Percentiles rank a stretch among this genome's conserved stretches.
Evolutionary conservation across 2,888 invertebrate genomes (phyloP).

Genomic region (Drosophila paramelanica): DNA sequence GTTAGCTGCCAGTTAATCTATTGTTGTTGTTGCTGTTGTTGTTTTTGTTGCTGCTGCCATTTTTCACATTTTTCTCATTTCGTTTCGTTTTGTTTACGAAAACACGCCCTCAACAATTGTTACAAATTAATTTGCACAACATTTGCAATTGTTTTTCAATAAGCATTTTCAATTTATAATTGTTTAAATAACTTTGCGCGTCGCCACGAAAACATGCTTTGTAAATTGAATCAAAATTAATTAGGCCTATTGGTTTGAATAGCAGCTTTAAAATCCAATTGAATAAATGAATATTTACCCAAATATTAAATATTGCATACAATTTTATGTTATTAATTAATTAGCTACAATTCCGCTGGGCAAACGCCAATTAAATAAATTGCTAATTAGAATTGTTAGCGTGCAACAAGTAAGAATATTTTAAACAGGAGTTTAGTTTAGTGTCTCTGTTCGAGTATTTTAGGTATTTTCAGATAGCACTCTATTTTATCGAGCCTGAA

Average conservation of each 20-base stretch:
- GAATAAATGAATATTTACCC: constrained; percentile 9
- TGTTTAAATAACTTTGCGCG: constrained; percentile 5
- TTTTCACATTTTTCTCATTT: constrained; percentile 9
- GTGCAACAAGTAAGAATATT: background rate
- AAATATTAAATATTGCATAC: constrained; percentile 3
- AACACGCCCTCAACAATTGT: constrained; percentile 16
- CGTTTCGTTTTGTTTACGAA: constrained; percentile 2
- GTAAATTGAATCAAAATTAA: constrained; percentile 18
- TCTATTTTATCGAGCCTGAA: too few relatives aligned
- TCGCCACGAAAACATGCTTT: background rate
- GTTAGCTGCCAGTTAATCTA: constrained; percentile 44
- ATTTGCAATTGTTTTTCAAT: constrained; percentile 3
- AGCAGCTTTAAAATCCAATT: background rate
- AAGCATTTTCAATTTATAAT: constrained; percentile 2
- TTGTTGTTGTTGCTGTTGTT: constrained; percentile 1
- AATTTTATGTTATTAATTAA: background rate
- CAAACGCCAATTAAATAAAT: background rate
- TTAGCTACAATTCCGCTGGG: constrained; percentile 1
- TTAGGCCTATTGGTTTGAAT: constrained; percentile 17
- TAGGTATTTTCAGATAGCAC: too few relatives aligned
- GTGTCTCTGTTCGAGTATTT: too few relatives aligned
- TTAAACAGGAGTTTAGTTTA: too few relatives aligned
- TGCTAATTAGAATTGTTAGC: background rate
- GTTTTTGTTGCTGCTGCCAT: background rate
- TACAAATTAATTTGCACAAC: constrained; percentile 36